These are phyloP conservation scores for Hypocryptadius cinnamomeus DNA, from an alignment of 2,113 vertebrate genomes.

Conservation along the genomic window DNA sequence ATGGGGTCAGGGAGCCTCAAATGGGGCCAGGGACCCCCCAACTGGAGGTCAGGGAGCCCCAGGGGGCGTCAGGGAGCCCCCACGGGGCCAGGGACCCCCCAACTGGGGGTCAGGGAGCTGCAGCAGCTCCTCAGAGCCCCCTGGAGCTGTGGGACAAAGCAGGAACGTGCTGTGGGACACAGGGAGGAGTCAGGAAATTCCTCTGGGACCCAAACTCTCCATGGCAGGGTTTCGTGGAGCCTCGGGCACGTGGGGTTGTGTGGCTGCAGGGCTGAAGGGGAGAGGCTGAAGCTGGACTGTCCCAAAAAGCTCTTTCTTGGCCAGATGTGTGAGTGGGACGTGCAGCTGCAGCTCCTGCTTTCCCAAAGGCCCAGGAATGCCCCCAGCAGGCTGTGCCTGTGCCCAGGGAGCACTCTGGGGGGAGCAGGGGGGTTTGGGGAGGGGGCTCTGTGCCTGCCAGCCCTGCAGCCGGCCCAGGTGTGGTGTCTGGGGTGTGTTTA, in stretches of 20 bases:
- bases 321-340: not conserved
- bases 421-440: accelerated
- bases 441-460: not conserved
- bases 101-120: not conserved
- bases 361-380: not conserved
- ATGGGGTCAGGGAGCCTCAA: too few relatives aligned
- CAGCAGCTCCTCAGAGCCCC: not conserved
- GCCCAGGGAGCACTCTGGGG: not conserved
- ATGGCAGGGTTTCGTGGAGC: not conserved
- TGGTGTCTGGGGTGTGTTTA: not conserved
- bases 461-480: too few relatives aligned
- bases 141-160: not conserved
- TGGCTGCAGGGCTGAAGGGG: not conserved
- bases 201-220: not conserved
- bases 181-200: not conserved
- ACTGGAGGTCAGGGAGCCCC: too few relatives aligned
- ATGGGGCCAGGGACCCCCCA: too few relatives aligned
- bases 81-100: too few relatives aligned
- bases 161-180: not conserved
- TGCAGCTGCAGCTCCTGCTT: not conserved
- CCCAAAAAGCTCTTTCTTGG: not conserved
- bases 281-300: not conserved
- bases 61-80: too few relatives aligned
- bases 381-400: not conserved
- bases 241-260: not conserved